Evolutionary conservation across 2,888 invertebrate genomes (phyloP).

Genomic region (Vandiemenella viatica): DNA sequence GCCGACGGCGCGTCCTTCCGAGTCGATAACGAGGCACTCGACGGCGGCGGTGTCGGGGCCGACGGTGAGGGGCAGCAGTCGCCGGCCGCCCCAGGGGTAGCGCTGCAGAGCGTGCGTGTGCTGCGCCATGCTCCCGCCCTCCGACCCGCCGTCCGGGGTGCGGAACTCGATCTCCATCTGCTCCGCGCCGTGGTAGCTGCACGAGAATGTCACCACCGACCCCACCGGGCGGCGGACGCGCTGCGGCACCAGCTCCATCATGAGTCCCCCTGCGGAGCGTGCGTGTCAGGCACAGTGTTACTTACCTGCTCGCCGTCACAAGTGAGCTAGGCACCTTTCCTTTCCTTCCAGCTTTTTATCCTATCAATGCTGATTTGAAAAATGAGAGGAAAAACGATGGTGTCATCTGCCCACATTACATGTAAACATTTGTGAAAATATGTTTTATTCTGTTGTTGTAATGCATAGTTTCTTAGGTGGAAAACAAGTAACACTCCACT

Average conservation of each 20-base stretch:
- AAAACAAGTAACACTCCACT: too few relatives aligned
- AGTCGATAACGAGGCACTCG: constrained; percentile 25
- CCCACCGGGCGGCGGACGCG: constrained; percentile 24
- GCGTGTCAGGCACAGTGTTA: too few relatives aligned
- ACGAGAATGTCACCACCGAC: constrained; percentile 30
- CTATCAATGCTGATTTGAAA: too few relatives aligned
- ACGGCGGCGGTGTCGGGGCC: constrained; percentile 24
- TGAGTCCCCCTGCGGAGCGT: constrained; percentile 27
- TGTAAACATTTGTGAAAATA: too few relatives aligned
- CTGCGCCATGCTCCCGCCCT: too few relatives aligned
- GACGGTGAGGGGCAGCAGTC: constrained; percentile 16
- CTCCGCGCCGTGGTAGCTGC: constrained; percentile 33
- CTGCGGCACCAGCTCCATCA: constrained; percentile 33
- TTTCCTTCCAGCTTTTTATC: too few relatives aligned
- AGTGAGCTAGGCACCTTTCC: too few relatives aligned
- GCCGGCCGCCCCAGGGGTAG: constrained; percentile 15
- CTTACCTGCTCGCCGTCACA: too few relatives aligned
- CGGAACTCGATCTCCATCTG: constrained; percentile 29
- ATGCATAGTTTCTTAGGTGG: too few relatives aligned
- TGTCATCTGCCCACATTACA: too few relatives aligned
- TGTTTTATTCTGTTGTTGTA: too few relatives aligned
- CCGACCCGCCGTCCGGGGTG: constrained; percentile 9
- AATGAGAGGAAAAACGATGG: too few relatives aligned
- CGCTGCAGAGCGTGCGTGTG: constrained; percentile 3
- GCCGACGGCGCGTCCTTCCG: constrained; percentile 23